Percentiles rank a stretch among this genome's conserved stretches.
Conservation (phyloP, 2,888 invertebrate genomes). For the Limnephilus marmoratus region DNA sequence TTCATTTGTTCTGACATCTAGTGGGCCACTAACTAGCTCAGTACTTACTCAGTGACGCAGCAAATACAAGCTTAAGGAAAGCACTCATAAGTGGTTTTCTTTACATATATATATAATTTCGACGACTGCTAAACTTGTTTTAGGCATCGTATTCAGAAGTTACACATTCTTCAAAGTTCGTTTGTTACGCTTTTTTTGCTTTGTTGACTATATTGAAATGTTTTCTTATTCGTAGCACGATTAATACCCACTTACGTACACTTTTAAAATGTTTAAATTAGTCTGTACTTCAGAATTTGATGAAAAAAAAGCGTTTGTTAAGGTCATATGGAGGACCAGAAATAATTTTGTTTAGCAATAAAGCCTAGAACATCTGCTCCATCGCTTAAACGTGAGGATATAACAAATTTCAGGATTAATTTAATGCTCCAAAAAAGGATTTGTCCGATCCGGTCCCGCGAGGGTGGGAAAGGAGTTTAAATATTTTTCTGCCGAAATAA, state of each 20-base stretch:
- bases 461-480: neutral
- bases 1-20: too few species aligned
- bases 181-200: too few species aligned
- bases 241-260: neutral
- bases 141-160: too few species aligned
- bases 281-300: too few species aligned
- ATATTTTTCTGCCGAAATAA: neutral
- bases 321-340: neutral
- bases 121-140: too few species aligned
- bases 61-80: too few species aligned
- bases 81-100: too few species aligned
- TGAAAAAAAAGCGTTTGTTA: neutral
- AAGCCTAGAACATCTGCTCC: neutral
- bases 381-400: neutral
- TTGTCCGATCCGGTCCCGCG: neutral
- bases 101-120: too few species aligned
- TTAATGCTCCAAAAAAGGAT: neutral
- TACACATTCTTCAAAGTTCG: too few species aligned
- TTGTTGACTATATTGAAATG: neutral
- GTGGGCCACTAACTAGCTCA: too few species aligned
- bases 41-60: too few species aligned
- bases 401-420: constrained; percentile 22
- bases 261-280: too few species aligned
- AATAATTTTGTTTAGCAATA: neutral
- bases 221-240: neutral